Base-by-base conservation (phyloP, 2,888 invertebrate species). In the Megaustenia siamemsis region DNA sequence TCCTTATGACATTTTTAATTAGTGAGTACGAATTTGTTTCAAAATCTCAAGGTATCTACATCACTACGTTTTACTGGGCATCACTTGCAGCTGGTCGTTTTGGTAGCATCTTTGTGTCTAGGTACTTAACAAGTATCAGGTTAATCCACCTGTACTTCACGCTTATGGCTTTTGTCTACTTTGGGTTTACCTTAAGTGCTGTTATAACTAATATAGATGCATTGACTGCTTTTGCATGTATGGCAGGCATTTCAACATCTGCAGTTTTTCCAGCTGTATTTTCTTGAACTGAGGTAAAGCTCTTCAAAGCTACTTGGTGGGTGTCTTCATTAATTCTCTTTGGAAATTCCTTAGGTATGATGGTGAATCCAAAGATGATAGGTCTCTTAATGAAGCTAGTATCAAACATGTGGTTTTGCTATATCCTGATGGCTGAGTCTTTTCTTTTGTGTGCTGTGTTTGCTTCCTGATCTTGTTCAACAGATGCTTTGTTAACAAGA, bases 41-140 rank as follows among this genome's bases (percentile, higher is more conserved):
- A 6, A 92, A 92, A 69, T 82, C 90, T 0, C 87, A 88, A 18
- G 94, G 93, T 5, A 90, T 93, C 1, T 89, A 91, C 56, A 85
- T 94, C 2, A 92, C 93, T 1, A 92, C 94, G 8, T 89, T 93
- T 0, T 94, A 93, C 86, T 94, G 94, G 94, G 93, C 93, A 0
- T 89, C 93, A 4, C 94, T 94, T 89, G 93, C 94, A 1, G 88
- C 91, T 4, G 92, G 90, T 5, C 90, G 94, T 15, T 92, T 93
- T 77, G 86, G 92, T 5, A 92, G 93, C 49, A 93, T 94, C n/a
- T 91, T 93, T 78, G 87, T 93, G 32, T 91, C 93, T 0, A 90
- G 90, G 24, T 92, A 91, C 71, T 84, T 94, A 18, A 90, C 88
- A 63, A 92, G 93, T 4, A 89, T 91, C 3, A 89, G 88, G 35